Evolutionary conservation across 2,113 vertebrate genomes (phyloP).

Genomic region (Redunca redunca): DNA sequence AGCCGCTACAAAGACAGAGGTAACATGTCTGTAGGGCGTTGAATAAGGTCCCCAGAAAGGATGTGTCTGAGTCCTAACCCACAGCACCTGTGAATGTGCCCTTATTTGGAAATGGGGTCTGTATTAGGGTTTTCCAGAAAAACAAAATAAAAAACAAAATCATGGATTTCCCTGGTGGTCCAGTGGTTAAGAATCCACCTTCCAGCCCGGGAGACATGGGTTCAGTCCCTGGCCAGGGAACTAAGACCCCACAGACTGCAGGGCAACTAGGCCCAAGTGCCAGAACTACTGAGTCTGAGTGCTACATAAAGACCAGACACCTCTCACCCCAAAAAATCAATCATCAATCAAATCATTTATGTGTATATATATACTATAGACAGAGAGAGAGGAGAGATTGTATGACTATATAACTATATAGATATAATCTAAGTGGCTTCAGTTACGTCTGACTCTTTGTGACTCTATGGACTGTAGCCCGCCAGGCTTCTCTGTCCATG

Average conservation of each 20-base stretch:
- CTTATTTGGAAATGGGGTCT: background rate
- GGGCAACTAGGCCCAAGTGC: background rate
- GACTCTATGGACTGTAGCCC: background rate
- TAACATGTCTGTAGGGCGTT: background rate
- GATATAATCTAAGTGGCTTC: background rate
- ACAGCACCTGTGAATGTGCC: background rate
- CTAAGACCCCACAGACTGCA: background rate
- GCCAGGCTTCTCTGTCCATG: background rate
- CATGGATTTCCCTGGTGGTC: background rate
- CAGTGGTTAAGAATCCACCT: background rate
- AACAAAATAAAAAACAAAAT: background rate
- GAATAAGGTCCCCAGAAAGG: background rate
- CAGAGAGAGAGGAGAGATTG: background rate
- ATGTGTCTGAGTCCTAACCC: background rate
- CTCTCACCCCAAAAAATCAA: background rate
- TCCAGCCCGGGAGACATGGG: rapidly evolving
- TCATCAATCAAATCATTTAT: background rate
- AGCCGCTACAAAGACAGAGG: background rate
- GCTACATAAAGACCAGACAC: background rate
- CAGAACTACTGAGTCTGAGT: background rate
- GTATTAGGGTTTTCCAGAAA: background rate
- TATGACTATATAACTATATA: background rate
- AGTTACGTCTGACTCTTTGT: background rate
- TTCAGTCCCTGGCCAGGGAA: background rate
- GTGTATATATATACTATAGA: background rate